Conservation (phyloP, 2,113 vertebrate species). For the Synodontis membranacea region DNA sequence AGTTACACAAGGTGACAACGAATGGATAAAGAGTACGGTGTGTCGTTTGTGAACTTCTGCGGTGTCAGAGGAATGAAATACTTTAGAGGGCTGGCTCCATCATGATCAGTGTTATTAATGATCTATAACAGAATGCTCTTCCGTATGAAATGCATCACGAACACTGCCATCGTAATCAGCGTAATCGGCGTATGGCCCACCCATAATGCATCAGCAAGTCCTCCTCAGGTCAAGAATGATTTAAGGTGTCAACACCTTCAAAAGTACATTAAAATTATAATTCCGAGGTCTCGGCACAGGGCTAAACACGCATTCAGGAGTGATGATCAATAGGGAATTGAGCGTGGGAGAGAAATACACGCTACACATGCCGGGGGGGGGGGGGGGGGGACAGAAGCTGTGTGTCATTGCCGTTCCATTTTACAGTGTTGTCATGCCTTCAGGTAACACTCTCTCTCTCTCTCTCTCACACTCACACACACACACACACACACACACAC, state of each 20-base stretch:
- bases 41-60: not conserved
- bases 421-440: slow-evolving; percentile 35
- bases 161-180: not conserved
- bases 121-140: not conserved
- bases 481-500: slow-evolving; percentile 24
- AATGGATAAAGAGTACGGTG: not conserved
- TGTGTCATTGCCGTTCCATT: slow-evolving; percentile 45
- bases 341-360: slow-evolving; percentile 8
- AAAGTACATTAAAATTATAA: too few species aligned
- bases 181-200: not conserved
- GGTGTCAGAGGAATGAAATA: not conserved
- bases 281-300: not conserved
- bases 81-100: not conserved
- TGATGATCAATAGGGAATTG: not conserved
- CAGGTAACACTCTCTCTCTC: slow-evolving; percentile 26
- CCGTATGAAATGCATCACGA: not conserved
- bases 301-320: not conserved
- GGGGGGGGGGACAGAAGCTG: slow-evolving; percentile 29
- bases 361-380: not conserved
- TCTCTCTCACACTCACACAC: slow-evolving; percentile 10
- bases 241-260: not conserved
- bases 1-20: not conserved
- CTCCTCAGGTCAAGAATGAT: not conserved
- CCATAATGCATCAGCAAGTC: not conserved
- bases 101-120: not conserved